Evolutionary conservation across 2,113 vertebrate species (phyloP).

Genomic region (Aptenodytes forsteri): DNA sequence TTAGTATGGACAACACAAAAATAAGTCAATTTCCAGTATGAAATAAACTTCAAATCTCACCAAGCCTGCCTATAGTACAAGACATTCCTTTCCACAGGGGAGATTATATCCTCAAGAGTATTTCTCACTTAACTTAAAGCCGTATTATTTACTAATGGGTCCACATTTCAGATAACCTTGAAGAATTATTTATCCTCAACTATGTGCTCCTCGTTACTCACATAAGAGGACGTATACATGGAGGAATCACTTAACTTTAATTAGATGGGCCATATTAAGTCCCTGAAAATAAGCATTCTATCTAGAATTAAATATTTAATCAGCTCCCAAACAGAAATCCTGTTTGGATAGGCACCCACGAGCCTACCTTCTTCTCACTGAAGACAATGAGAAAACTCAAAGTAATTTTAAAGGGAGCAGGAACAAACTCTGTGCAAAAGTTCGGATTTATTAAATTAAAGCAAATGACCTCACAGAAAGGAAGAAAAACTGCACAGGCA

Average conservation of each 20-base stretch:
- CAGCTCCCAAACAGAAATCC: constrained; percentile 53
- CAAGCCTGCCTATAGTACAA: background rate
- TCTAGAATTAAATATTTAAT: constrained; percentile 67
- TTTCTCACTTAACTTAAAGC: constrained; percentile 24
- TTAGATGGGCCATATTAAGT: constrained; percentile 65
- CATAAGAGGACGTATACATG: constrained; percentile 57
- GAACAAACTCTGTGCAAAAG: background rate
- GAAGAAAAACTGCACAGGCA: background rate
- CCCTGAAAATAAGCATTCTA: constrained; percentile 45
- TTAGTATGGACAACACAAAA: background rate
- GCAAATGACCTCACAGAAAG: background rate
- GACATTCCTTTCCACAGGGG: background rate
- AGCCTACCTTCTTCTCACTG: background rate
- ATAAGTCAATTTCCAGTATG: background rate
- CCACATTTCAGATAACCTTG: constrained; percentile 55
- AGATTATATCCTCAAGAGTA: background rate
- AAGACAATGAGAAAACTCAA: background rate
- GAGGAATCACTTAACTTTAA: constrained; percentile 70
- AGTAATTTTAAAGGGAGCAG: constrained; percentile 14
- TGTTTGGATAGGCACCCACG: constrained; percentile 25
- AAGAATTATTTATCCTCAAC: constrained; percentile 65
- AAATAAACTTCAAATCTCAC: background rate
- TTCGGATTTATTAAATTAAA: background rate
- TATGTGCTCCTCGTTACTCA: constrained; percentile 52
- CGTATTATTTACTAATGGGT: constrained; percentile 50